Base-by-base conservation (phyloP, 2,888 invertebrate genomes). In the Ectemnius continuus region DNA sequence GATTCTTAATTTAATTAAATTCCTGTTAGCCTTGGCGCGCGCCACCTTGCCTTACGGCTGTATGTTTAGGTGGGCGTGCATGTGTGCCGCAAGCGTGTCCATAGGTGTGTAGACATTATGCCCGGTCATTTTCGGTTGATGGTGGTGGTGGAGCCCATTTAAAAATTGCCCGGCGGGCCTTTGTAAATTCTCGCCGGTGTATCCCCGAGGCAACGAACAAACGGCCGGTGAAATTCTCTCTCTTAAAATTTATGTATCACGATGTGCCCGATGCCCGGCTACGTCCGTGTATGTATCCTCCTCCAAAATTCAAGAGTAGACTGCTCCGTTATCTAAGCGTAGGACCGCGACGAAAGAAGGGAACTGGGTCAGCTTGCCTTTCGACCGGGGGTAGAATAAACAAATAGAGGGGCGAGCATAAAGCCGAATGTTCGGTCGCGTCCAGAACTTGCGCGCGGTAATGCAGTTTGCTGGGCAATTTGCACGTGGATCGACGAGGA, bases 321-420 rank as follows among this genome's bases (percentile, higher is more conserved):
- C 52, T 18, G 58, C 45, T 11, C 18, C 52, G 26, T 48, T 70
- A 61, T 74, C 61, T 61, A 48, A 59, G 58, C 58, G 66, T 13
- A 14, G 8, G 57, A 46, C 36, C 62, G 11, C 36, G 59, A 13
- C 66, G 16, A 63, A 58, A n/a, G 67, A 56, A 61, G 16, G 52
- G 52, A 78, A 78, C 69, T 78, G 48, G 78, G 78, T 78, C 78
- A 68, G 57, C 64, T 11, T 36, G 67, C 67, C 79, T 78, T 70
- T 78, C 75, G 71, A 69, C 36, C 36, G 5, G 36, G 78, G 71
- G 75, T 69, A 45, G 71, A 67, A 78, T 78, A 78, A 78, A 78
- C 75, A 75, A 78, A 78, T 78, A 78, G 75, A 68, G 69, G 71
- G 69, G 63, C 60, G 75, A 67, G 69, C 64, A 68, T 74, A 78